Evolutionary conservation across 2,888 invertebrate species (phyloP).

Genomic region (Drosophila merina): DNA sequence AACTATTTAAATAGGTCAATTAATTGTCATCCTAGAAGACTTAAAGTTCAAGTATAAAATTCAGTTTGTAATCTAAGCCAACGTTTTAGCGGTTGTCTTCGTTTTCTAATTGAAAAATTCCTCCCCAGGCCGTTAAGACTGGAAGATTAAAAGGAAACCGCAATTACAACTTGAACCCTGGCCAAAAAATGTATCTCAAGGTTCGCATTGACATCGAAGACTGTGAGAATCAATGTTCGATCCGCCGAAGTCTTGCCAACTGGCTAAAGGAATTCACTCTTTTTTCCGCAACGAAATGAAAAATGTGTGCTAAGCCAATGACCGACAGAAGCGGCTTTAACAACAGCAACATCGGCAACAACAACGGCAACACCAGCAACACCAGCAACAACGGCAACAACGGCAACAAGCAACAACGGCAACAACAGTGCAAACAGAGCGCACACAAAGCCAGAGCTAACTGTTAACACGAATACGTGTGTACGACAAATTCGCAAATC

Average conservation of each 20-base stretch:
- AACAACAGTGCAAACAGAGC: slow-evolving; percentile 62
- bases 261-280: slow-evolving; percentile 75
- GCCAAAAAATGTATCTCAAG: slow-evolving; percentile 6
- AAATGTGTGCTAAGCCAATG: slow-evolving; percentile 84
- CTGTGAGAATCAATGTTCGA: slow-evolving; percentile 10
- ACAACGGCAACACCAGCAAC: slow-evolving; percentile 41
- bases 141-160: slow-evolving; percentile 6
- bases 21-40: background rate
- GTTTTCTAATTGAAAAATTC: slow-evolving; percentile 6
- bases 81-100: background rate
- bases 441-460: slow-evolving; percentile 68
- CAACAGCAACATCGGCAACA: slow-evolving; percentile 44
- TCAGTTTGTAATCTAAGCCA: background rate
- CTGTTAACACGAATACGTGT: slow-evolving; percentile 66
- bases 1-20: background rate
- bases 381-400: slow-evolving; percentile 47
- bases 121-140: background rate
- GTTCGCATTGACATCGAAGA: slow-evolving; percentile 2
- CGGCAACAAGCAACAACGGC: slow-evolving; percentile 33
- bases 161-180: slow-evolving; percentile 9
- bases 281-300: slow-evolving; percentile 80
- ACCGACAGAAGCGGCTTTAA: slow-evolving; percentile 78
- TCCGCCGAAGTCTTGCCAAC: slow-evolving; percentile 10
- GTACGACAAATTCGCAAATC: slow-evolving; percentile 59
- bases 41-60: background rate